Percentiles rank a stretch among this genome's conserved stretches.
phyloP scores from a whole-genome alignment of 1,140 invertebrate genomes.

The Mizuhopecten yessoensis region DNA sequence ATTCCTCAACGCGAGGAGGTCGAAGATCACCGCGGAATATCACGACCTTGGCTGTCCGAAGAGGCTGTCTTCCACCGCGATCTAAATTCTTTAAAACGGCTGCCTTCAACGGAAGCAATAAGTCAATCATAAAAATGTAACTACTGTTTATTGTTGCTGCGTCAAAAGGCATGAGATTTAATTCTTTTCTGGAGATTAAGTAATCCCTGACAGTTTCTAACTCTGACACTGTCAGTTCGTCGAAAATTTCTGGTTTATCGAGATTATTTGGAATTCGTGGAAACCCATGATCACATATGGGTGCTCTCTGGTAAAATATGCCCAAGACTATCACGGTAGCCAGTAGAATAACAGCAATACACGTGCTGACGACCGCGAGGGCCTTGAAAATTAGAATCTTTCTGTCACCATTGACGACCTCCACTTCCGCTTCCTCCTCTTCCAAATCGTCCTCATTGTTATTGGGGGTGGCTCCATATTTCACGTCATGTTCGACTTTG shows the following conservation, averaged over 20 bases:
- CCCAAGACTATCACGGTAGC: neutral
- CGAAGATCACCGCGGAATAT: constrained; percentile 76
- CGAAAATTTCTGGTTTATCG: constrained; percentile 74
- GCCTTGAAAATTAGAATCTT: neutral
- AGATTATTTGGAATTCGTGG: constrained; percentile 61
- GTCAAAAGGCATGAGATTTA: constrained; percentile 69
- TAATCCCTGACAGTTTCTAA: constrained; percentile 73
- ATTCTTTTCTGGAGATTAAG: constrained; percentile 65
- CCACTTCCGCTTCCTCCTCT: constrained; percentile 16
- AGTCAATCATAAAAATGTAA: constrained; percentile 79
- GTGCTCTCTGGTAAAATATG: constrained; percentile 33
- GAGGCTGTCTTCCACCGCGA: constrained; percentile 66
- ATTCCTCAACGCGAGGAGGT: constrained; percentile 77
- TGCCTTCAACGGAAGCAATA: constrained; percentile 76
- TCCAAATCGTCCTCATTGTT: constrained; percentile 38
- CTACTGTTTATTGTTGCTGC: constrained; percentile 71
- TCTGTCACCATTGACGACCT: neutral
- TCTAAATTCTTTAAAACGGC: constrained; percentile 75
- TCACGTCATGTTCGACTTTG: neutral
- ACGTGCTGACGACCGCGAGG: neutral
- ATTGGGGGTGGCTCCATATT: constrained; percentile 22
- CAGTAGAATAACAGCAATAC: neutral
- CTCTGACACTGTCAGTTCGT: constrained; percentile 75
- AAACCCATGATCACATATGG: constrained; percentile 58
- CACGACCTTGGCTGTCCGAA: constrained; percentile 76